phyloP scores from a whole-genome alignment of 1,140 invertebrate genomes.

The Amyelois transitella region DNA sequence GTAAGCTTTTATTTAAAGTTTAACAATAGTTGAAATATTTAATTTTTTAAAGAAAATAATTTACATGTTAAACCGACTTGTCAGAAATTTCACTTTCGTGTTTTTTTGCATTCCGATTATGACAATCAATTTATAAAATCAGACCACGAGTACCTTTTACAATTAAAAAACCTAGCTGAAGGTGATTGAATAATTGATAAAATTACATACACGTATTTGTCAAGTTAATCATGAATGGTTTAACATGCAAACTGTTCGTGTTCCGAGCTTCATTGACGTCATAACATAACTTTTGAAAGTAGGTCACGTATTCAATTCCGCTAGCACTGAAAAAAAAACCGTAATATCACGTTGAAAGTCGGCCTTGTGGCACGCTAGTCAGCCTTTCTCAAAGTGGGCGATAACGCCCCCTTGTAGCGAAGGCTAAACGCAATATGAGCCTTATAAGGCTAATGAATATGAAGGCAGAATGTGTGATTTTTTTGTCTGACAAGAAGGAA shows the following conservation, averaged over 20 bases:
- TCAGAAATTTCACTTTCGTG: no score
- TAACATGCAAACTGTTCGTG: conserved; percentile 1
- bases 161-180: not conserved
- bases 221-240: conserved; percentile 10
- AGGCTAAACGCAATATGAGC: no score
- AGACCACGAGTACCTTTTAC: no score
- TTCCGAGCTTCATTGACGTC: conserved; percentile 40
- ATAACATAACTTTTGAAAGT: conserved; percentile 44
- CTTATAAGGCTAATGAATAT: no score
- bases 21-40: no score
- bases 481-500: no score
- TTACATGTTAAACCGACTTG: no score
- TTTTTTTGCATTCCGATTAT: no score
- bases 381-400: not conserved
- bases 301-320: conserved; percentile 52
- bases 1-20: no score
- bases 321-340: conserved; percentile 38
- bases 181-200: not conserved
- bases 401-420: not conserved
- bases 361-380: conserved; percentile 42
- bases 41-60: no score
- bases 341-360: conserved; percentile 27
- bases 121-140: no score
- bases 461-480: no score
- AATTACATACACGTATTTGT: not conserved